Evolutionary conservation across 2,113 vertebrate species (phyloP).

Genomic region (Corapipo altera): DNA sequence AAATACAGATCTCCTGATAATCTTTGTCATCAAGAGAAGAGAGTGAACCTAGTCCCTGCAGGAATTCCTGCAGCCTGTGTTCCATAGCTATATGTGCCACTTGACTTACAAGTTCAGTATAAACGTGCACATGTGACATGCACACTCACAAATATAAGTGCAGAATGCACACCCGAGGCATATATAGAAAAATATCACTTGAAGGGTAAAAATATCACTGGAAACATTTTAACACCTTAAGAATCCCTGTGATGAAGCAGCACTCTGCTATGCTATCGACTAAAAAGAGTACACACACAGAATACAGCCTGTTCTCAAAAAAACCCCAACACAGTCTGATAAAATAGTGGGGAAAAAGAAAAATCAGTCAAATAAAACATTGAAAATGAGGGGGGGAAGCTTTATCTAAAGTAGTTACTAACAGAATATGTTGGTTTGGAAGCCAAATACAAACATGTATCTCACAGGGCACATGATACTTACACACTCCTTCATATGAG

Average conservation of each 20-base stretch:
- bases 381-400: not conserved
- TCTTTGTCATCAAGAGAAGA: not conserved
- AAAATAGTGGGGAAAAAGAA: not conserved
- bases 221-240: not conserved
- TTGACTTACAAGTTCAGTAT: not conserved
- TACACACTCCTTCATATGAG: constrained; percentile 96
- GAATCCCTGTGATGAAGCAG: not conserved
- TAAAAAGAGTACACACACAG: not conserved
- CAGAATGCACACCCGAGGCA: not conserved
- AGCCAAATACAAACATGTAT: not conserved
- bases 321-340: not conserved
- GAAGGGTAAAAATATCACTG: not conserved
- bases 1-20: not conserved
- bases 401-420: not conserved
- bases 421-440: not conserved
- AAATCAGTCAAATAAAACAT: not conserved
- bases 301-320: not conserved
- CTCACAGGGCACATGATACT: constrained; percentile 57
- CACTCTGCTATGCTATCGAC: not conserved
- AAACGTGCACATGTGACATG: not conserved
- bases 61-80: not conserved
- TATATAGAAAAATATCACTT: not conserved
- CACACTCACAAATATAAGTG: not conserved
- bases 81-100: not conserved
- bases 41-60: not conserved